Conservation (phyloP, 2,113 vertebrate species). For the human (Homo sapiens) region DNA sequence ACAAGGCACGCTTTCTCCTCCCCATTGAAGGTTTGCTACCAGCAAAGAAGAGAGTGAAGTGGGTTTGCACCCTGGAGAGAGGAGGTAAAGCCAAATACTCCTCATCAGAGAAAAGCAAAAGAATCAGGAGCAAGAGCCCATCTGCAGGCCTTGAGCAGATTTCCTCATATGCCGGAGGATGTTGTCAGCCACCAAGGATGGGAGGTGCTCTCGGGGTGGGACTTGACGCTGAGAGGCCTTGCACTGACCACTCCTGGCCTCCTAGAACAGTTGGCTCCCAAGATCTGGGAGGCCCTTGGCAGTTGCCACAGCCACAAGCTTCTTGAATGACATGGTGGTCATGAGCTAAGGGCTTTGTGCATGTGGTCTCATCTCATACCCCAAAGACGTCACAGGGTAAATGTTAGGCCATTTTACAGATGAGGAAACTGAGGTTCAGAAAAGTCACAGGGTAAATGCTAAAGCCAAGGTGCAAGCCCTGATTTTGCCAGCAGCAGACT, state of each 20-base stretch:
- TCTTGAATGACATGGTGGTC: not conserved
- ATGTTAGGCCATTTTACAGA: not conserved
- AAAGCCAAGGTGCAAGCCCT: not conserved
- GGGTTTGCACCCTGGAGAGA: not conserved
- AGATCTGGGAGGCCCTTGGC: fast-evolving
- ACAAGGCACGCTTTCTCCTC: not conserved
- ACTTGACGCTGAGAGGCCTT: not conserved
- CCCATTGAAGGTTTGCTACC: not conserved
- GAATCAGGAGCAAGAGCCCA: not conserved
- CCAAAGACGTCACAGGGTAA: not conserved
- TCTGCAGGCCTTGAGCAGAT: not conserved
- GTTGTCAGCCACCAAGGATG: too few relatives aligned
- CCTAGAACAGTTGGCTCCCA: not conserved
- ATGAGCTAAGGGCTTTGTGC: not conserved
- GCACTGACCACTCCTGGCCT: not conserved
- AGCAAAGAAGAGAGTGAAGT: not conserved
- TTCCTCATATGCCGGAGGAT: not conserved
- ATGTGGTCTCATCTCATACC: fast-evolving
- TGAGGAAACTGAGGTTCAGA: not conserved
- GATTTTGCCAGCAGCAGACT: not conserved
- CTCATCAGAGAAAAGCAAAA: not conserved
- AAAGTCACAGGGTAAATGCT: not conserved
- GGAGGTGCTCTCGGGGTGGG: fast-evolving
- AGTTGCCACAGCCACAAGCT: too few relatives aligned
- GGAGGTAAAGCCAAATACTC: not conserved